These are phyloP conservation scores for Malurus splendens DNA, from an alignment of 2,797 vertebrate species.

Conservation along the genomic window DNA sequence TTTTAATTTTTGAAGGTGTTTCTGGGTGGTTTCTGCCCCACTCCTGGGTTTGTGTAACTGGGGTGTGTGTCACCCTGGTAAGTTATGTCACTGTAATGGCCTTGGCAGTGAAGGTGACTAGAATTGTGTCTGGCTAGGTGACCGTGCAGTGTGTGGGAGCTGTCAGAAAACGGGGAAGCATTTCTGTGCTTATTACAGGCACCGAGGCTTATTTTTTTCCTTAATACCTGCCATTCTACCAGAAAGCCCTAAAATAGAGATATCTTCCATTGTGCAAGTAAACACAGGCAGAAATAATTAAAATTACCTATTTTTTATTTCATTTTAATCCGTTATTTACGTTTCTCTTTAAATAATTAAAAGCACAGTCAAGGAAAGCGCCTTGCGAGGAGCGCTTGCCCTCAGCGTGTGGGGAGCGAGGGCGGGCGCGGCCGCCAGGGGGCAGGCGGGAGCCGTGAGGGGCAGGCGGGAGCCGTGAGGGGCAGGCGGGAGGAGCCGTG, in stretches of 20 bases:
- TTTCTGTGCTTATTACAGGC: not conserved
- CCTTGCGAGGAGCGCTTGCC: fast-evolving
- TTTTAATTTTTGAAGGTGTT: not conserved
- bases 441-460: not conserved
- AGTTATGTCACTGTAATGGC: not conserved
- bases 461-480: not conserved
- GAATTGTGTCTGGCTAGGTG: not conserved
- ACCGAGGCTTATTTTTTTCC: fast-evolving
- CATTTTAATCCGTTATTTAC: fast-evolving
- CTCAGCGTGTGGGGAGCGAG: not conserved
- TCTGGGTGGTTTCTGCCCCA: not conserved
- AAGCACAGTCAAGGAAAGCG: fast-evolving
- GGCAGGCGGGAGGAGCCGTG: not conserved
- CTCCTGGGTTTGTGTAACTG: fast-evolving
- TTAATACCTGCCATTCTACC: fast-evolving
- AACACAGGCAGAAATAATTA: not conserved
- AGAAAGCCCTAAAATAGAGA: not conserved
- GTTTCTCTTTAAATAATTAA: fast-evolving
- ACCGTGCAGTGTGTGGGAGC: fast-evolving
- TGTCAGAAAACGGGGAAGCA: fast-evolving
- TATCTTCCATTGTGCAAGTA: fast-evolving
- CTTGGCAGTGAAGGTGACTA: not conserved
- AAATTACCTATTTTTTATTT: fast-evolving
- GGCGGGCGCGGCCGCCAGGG: not conserved
- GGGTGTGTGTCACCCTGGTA: fast-evolving